Conservation (phyloP, 2,113 vertebrate species). For the Strigops habroptila region DNA sequence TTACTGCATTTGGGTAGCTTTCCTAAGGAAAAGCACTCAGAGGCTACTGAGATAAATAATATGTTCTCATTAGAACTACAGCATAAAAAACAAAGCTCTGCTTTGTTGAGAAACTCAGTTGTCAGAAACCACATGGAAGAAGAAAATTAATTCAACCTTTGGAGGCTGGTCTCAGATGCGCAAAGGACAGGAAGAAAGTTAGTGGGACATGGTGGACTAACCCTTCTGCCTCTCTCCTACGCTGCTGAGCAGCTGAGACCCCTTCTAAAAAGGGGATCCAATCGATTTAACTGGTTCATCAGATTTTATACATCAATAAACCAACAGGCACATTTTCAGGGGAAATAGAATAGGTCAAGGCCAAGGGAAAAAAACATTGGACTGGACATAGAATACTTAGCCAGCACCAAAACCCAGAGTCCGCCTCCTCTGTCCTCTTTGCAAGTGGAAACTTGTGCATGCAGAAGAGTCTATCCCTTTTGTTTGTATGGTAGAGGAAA, state of each 20-base stretch:
- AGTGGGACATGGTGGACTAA: not conserved
- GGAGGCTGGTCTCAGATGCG: not conserved
- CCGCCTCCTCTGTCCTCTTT: not conserved
- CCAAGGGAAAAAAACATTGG: not conserved
- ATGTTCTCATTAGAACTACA: conserved; percentile 36
- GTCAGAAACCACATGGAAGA: conserved; percentile 40
- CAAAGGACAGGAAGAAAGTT: conserved; percentile 29
- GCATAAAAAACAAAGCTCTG: conserved; percentile 65
- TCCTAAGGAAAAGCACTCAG: conserved; percentile 15
- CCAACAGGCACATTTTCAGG: not conserved
- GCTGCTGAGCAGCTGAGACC: conserved; percentile 5
- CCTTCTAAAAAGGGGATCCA: not conserved
- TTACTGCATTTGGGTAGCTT: not conserved
- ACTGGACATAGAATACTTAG: not conserved
- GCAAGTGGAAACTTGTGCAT: not conserved
- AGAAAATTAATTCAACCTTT: not conserved
- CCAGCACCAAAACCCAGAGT: not conserved
- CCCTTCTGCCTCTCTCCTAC: not conserved
- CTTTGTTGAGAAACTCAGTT: conserved; percentile 53
- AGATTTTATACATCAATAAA: not conserved
- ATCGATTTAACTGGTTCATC: not conserved
- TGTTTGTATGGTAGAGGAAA: not conserved
- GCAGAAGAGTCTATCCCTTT: not conserved
- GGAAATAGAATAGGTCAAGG: not conserved
- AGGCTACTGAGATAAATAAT: conserved; percentile 10